Conservation (phyloP, 2,888 invertebrate genomes). For the Proisotoma minuta region DNA sequence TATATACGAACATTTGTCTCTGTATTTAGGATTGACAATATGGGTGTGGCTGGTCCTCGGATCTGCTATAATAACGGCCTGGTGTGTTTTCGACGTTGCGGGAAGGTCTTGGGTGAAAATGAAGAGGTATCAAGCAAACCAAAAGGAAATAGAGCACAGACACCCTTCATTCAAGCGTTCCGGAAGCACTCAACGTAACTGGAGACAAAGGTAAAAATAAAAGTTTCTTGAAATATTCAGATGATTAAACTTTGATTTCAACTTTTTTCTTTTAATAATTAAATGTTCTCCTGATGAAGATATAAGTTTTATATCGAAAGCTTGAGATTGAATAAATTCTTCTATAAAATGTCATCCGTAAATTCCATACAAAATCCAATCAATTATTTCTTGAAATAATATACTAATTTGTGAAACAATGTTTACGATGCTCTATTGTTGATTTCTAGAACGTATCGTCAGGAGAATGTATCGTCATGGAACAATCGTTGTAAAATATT, state of each 20-base stretch:
- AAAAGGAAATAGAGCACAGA: constrained; percentile 67
- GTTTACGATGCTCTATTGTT: too few relatives aligned
- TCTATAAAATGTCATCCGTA: too few relatives aligned
- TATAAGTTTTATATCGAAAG: too few relatives aligned
- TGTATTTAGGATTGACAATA: constrained; percentile 64
- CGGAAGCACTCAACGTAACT: constrained; percentile 71
- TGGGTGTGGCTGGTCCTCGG: constrained; percentile 72
- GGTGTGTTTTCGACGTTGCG: constrained; percentile 83
- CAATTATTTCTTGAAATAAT: too few relatives aligned
- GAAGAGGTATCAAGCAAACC: constrained; percentile 78
- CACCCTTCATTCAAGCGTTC: constrained; percentile 70
- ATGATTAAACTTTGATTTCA: too few relatives aligned
- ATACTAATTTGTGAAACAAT: too few relatives aligned
- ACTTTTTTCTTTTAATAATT: too few relatives aligned
- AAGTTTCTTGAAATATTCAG: background rate
- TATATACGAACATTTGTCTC: background rate
- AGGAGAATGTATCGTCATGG: too few relatives aligned
- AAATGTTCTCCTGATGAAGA: constrained; percentile 10
- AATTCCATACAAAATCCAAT: too few relatives aligned
- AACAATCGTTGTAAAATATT: constrained; percentile 73
- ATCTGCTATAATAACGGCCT: constrained; percentile 68
- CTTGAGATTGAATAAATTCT: too few relatives aligned
- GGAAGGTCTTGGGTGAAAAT: constrained; percentile 85
- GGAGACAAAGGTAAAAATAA: constrained; percentile 79
- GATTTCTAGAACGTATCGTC: too few relatives aligned